phyloP scores from a whole-genome alignment of 2,888 invertebrate species.

The Chirona hameri region DNA sequence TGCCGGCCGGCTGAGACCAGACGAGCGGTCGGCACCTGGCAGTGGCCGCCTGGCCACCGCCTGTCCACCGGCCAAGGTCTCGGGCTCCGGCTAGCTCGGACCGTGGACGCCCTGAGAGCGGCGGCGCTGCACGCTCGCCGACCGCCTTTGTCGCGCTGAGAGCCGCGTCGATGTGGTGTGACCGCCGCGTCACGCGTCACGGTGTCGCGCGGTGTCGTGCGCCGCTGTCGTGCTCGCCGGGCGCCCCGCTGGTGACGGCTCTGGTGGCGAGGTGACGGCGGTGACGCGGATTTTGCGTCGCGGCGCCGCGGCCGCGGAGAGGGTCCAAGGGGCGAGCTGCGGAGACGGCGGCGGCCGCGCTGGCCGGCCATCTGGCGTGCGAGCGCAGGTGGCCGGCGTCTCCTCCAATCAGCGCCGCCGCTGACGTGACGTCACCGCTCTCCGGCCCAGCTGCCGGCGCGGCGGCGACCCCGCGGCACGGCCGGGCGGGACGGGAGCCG shows the following conservation, averaged over 20 bases:
- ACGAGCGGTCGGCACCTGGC: neutral
- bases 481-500: neutral
- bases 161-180: neutral
- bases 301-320: neutral
- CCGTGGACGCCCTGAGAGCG: neutral
- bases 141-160: neutral
- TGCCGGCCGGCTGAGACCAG: neutral
- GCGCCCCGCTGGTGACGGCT: neutral
- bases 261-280: neutral
- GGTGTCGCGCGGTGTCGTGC: neutral
- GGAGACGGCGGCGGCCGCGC: neutral
- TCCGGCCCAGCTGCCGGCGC: constrained; percentile 14
- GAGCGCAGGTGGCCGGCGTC: constrained; percentile 23
- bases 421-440: constrained; percentile 12
- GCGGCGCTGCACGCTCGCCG: neutral
- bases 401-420: constrained; percentile 1
- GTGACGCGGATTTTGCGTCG: neutral
- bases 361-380: neutral
- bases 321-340: neutral
- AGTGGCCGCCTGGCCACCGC: too few species aligned
- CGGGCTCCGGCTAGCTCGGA: neutral
- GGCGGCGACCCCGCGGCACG: neutral
- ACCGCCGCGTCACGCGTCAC: neutral
- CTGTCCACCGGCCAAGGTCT: neutral
- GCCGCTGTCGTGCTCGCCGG: neutral